These are phyloP conservation scores for Apodemus sylvaticus DNA, from an alignment of 2,113 vertebrate species.

Conservation along the genomic window DNA sequence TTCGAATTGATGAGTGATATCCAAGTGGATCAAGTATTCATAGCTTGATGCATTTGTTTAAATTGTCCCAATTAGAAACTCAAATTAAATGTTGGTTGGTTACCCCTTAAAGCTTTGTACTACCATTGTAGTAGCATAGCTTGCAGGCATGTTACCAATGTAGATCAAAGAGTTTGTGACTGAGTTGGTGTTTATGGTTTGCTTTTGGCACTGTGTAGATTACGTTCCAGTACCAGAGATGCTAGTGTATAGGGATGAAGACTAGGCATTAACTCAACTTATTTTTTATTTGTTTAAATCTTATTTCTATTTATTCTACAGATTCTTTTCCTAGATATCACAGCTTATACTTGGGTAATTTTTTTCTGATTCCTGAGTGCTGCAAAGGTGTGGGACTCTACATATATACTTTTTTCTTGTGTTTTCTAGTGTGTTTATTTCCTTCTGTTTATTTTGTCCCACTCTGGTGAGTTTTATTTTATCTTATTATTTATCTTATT, in stretches of 20 bases:
- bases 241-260: not conserved
- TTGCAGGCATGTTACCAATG: not conserved
- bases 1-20: fast-evolving
- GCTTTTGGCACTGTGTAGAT: not conserved
- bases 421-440: not conserved
- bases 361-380: not conserved
- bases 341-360: not conserved
- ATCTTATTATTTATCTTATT: not conserved
- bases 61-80: not conserved
- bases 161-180: not conserved
- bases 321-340: not conserved
- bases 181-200: not conserved
- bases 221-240: not conserved
- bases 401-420: not conserved
- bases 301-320: not conserved
- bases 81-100: not conserved
- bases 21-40: not conserved
- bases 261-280: not conserved
- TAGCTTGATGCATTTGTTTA: not conserved
- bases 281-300: not conserved
- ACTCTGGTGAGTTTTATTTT: not conserved
- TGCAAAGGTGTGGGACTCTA: not conserved
- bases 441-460: not conserved
- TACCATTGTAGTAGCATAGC: not conserved
- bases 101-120: not conserved